These are phyloP conservation scores for Numida meleagris DNA, from an alignment of 2,113 vertebrate species.

Conservation along the genomic window DNA sequence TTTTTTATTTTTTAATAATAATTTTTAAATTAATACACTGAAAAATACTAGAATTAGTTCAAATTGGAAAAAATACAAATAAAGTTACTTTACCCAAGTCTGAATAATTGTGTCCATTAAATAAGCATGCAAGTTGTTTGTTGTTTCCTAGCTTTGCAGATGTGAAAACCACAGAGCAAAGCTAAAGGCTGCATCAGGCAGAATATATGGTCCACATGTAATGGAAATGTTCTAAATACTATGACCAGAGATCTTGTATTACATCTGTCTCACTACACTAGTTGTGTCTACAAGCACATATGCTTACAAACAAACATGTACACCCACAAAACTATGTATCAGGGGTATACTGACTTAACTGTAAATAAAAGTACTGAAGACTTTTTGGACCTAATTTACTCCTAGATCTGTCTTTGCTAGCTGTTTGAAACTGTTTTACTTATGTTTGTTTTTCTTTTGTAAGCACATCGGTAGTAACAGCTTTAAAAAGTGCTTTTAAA, in stretches of 20 bases:
- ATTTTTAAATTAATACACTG: not conserved
- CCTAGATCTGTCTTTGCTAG: not conserved
- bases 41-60: not conserved
- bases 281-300: fast-evolving
- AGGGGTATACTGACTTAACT: not conserved
- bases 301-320: not conserved
- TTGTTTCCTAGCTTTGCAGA: not conserved
- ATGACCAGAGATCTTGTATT: not conserved
- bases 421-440: not conserved
- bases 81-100: not conserved
- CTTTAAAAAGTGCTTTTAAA: conserved; percentile 32
- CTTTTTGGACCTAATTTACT: not conserved
- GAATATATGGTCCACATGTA: not conserved
- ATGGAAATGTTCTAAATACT: not conserved
- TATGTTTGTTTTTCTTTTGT: not conserved
- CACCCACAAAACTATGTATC: not conserved
- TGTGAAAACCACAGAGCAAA: not conserved
- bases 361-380: not conserved
- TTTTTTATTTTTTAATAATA: not conserved
- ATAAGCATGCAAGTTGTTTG: not conserved
- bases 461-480: not conserved
- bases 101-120: not conserved
- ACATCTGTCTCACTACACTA: not conserved
- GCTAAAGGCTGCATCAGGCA: not conserved
- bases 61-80: not conserved